Conservation (phyloP, 2,797 vertebrate species). For the Lemur catta region DNA sequence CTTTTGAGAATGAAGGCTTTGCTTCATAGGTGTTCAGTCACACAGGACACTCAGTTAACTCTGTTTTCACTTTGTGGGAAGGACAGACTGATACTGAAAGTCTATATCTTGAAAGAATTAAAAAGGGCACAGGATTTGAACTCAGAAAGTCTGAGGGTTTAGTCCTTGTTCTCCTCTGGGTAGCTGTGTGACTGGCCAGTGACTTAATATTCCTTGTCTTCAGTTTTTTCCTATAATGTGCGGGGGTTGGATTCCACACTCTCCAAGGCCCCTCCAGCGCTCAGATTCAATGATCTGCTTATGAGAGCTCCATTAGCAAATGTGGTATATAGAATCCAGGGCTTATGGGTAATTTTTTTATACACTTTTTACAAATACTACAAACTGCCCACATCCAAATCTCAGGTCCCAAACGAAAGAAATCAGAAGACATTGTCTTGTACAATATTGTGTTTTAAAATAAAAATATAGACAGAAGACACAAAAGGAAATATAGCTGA, state of each 20-base stretch:
- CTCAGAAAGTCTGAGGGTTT: background rate
- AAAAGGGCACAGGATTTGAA: background rate
- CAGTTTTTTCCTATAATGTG: background rate
- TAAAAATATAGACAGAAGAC: conserved; percentile 30
- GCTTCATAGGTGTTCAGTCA: background rate
- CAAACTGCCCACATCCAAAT: background rate
- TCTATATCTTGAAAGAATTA: background rate
- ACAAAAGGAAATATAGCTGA: conserved; percentile 13
- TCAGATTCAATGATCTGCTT: background rate
- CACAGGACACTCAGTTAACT: background rate
- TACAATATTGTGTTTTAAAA: background rate
- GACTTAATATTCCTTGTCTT: background rate
- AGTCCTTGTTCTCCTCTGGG: background rate
- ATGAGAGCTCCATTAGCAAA: background rate
- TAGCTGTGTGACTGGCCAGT: background rate
- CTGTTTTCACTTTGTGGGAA: background rate
- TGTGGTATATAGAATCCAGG: background rate
- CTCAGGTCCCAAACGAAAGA: background rate
- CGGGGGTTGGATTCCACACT: background rate
- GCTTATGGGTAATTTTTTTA: background rate
- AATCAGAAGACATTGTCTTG: background rate
- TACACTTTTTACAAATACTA: background rate
- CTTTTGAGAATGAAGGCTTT: background rate
- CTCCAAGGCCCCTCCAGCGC: background rate
- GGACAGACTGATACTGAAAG: background rate